These are phyloP conservation scores for Drosophila persimilis DNA, from an alignment of 1,140 invertebrate species.

Conservation along the genomic window DNA sequence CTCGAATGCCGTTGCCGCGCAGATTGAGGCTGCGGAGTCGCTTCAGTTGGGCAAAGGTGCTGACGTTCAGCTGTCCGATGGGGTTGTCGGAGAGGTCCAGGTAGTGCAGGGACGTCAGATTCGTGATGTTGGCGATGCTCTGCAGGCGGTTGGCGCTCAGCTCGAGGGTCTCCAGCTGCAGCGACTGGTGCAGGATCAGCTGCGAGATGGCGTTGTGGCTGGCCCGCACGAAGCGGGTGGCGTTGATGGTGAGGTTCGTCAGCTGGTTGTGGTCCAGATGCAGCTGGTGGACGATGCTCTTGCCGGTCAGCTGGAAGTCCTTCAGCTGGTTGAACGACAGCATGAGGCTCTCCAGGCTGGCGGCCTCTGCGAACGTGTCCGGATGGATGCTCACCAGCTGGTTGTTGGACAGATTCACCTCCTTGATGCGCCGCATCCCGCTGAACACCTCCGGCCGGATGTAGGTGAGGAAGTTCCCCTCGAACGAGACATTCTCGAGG, in stretches of 20 bases:
- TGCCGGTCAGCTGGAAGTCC: constrained; percentile 63
- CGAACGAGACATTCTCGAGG: constrained; percentile 64
- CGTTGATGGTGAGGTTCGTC: constrained; percentile 69
- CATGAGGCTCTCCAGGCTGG: constrained; percentile 65
- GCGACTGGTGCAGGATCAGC: constrained; percentile 53
- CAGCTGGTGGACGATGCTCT: constrained; percentile 69
- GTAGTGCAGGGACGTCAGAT: constrained; percentile 55
- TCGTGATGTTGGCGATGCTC: constrained; percentile 68
- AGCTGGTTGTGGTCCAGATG: constrained; percentile 71
- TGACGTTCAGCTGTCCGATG: constrained; percentile 67
- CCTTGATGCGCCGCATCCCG: constrained; percentile 64
- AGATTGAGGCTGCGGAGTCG: constrained; percentile 60
- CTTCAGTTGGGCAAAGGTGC: constrained; percentile 73
- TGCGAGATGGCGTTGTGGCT: constrained; percentile 69
- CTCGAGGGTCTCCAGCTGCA: constrained; percentile 65
- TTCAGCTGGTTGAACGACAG: constrained; percentile 58
- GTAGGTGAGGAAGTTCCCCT: constrained; percentile 62
- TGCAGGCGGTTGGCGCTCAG: constrained; percentile 59
- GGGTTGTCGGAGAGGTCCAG: constrained; percentile 75
- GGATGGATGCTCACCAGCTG: constrained; percentile 62
- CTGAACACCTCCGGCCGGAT: constrained; percentile 73
- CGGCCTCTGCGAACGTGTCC: constrained; percentile 68
- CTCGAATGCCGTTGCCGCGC: constrained; percentile 52
- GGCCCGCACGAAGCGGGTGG: constrained; percentile 67
- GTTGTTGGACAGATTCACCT: constrained; percentile 74